Evolutionary conservation across 2,113 vertebrate genomes (phyloP).

Genomic region (Hydrochoerus hydrochaeris): DNA sequence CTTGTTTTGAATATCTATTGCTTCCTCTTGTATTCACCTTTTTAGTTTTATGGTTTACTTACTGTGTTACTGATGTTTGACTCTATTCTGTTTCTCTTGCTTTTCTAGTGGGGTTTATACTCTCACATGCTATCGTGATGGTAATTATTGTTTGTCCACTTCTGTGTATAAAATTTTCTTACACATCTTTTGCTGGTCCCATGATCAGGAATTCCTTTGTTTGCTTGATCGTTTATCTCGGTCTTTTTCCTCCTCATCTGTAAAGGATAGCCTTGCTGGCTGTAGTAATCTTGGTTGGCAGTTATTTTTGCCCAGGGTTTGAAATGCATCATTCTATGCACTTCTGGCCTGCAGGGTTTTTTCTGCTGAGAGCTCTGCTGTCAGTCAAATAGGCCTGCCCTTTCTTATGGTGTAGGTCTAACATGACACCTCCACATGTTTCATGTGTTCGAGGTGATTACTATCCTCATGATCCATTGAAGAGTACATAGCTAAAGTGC

Average conservation of each 20-base stretch:
- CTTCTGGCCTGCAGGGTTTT: neutral
- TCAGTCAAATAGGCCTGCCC: neutral
- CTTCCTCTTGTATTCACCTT: neutral
- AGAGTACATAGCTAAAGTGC: neutral
- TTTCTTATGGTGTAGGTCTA: neutral
- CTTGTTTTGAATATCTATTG: neutral
- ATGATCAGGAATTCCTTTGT: neutral
- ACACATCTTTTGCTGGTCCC: neutral
- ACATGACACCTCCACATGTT: neutral
- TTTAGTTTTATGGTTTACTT: neutral
- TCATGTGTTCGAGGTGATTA: neutral
- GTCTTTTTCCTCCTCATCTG: neutral
- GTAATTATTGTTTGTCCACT: neutral
- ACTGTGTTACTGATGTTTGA: neutral
- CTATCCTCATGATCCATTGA: neutral
- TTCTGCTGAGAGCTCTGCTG: neutral
- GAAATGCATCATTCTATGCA: neutral
- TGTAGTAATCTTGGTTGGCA: neutral
- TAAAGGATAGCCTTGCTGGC: neutral
- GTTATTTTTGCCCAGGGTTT: neutral
- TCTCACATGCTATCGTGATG: neutral
- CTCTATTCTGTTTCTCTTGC: neutral
- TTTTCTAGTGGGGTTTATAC: neutral
- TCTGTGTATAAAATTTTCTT: neutral
- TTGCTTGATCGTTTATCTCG: neutral